phyloP scores from a whole-genome alignment of 35 echinoderm and acorn worm genomes.

The Apostichopus japonicus region DNA sequence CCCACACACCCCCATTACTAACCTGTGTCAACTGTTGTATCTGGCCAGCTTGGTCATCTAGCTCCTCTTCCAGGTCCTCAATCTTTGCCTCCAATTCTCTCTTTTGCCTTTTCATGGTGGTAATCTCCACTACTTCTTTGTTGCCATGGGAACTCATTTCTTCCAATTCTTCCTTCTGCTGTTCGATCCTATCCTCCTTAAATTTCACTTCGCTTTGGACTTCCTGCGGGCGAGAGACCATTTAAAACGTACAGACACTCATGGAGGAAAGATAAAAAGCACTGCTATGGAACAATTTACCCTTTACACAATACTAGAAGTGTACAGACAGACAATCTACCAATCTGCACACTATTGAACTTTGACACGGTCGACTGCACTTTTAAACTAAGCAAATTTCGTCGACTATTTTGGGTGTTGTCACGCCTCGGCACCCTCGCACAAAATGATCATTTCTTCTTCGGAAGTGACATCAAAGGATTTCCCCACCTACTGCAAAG shows the following conservation, averaged over 20 bases:
- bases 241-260: background rate
- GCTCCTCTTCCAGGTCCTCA: conserved; percentile 91
- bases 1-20: background rate
- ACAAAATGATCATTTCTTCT: background rate
- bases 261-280: background rate
- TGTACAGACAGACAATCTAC: background rate
- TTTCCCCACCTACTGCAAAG: background rate
- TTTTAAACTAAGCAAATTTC: background rate
- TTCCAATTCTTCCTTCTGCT: conserved; percentile 73
- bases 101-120: conserved; percentile 80
- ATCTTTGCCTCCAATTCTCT: conserved; percentile 91
- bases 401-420: background rate
- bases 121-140: conserved; percentile 88
- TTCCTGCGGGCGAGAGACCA: conserved; percentile 52
- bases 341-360: background rate
- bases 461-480: background rate
- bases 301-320: background rate
- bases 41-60: conserved; percentile 97
- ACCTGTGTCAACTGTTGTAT: conserved; percentile 93
- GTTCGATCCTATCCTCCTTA: conserved; percentile 79
- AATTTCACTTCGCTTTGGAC: conserved; percentile 75
- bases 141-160: conserved; percentile 82
- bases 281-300: background rate
- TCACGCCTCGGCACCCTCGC: background rate
- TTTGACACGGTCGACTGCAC: background rate